Evolutionary conservation across 2,888 invertebrate genomes (phyloP), one percentile per base, ranked within the genome.

Genomic region (Drosophila pegasa): DNA sequence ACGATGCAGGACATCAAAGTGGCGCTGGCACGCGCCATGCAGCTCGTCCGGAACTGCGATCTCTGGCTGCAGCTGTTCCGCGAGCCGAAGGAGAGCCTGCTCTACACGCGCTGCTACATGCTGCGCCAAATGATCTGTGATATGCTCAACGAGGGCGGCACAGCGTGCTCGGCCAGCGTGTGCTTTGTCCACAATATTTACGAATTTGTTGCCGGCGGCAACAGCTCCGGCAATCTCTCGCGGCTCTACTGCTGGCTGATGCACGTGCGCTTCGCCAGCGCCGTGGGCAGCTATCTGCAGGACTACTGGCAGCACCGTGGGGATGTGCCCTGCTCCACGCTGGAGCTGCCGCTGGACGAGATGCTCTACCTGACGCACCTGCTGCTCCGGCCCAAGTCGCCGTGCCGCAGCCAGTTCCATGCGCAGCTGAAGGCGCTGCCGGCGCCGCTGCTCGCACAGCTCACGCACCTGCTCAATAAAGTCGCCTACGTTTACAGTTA

Each of bases 121-220:
- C 8, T 85, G 51, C 77, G 85, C 9, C 73, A 81, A 43, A 80
- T 83, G 71, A 75, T 83, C 62, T 86, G 88, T 71, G 82, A 79
- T 63, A 69, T 71, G 55, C 52, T 83, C 1, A 25, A 10, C 9
- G 71, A 64, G 20, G 65, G 56, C 6, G 62, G 51, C 4, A 38
- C 16, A 6, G 45, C 60, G 5, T 18, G 47, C 14, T 14, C 40
- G 3, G 57, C 64, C 22, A 64, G 72, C 20, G 50, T 55, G 7
- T 25, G 43, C 5, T 85, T 85, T 60, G 52, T 85, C 43, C 81
- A 88, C 27, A 65, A 69, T 14, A 57, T 87, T 16, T 81, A 70
- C 37, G 12, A 22, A 0, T 82, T 79, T 45, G 67, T 71, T 0
- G 45, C 51, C 9, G 18, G 16, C 3, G 60, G 29, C 25, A 61